A percentile compares a stretch with the other conserved stretches of the same genome.
These are phyloP conservation scores for Pachyuromys duprasi DNA, from an alignment of 2,797 vertebrate genomes.

Conservation along the genomic window DNA sequence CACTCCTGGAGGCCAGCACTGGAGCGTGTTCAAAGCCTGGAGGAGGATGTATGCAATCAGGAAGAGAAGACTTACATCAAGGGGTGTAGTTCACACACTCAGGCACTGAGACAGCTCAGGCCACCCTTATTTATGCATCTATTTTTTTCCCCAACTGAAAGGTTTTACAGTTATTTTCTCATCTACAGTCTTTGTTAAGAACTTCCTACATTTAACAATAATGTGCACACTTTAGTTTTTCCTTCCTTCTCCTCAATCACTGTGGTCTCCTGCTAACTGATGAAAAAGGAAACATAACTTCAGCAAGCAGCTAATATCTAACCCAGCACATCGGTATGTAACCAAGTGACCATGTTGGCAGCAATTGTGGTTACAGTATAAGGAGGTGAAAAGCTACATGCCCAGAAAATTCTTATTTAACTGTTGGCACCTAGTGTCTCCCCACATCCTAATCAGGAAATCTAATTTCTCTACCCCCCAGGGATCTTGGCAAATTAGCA, in stretches of 20 bases:
- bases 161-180: too few relatives aligned
- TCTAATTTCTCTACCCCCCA: background rate
- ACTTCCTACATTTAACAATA: too few relatives aligned
- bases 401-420: background rate
- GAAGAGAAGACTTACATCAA: too few relatives aligned
- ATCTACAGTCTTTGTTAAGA: too few relatives aligned
- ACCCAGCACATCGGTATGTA: background rate
- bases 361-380: background rate
- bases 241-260: background rate
- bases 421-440: background rate
- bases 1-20: too few relatives aligned
- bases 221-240: too few relatives aligned
- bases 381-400: background rate
- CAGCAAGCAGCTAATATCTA: background rate
- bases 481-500: background rate
- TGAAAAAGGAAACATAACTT: background rate
- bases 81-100: too few relatives aligned
- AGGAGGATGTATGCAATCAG: too few relatives aligned
- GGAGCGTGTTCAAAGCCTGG: too few relatives aligned
- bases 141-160: too few relatives aligned
- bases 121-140: too few relatives aligned
- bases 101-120: too few relatives aligned
- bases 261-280: background rate
- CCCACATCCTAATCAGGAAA: background rate
- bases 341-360: background rate